Evolutionary conservation across 2,113 vertebrate species (phyloP), one percentile per base, ranked within the genome.

Genomic region (Nothoprocta pentlandii): DNA sequence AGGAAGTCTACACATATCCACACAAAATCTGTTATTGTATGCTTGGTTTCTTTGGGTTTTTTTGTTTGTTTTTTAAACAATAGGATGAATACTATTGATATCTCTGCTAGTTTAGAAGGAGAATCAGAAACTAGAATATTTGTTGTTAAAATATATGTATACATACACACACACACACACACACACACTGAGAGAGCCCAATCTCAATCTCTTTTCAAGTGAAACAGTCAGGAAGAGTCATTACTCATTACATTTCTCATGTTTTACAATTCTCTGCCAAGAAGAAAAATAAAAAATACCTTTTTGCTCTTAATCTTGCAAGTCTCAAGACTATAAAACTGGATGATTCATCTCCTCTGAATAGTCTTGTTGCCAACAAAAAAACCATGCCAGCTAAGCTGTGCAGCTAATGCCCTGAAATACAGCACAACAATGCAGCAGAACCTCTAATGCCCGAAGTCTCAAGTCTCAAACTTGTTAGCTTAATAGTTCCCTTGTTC

Each of bases 251-350:
- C 3, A 34, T 53, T 86, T 59, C 53, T 80, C n/a, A 46, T 30
- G 21, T 22, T 62, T 49, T 87, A 81, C 32, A 74, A 13, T 87
- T 93, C 56, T 73, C 44, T 42, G 46, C 41, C 2, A 61, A 42
- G 11, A 44, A 46, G 36, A 39, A 34, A n/a, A 58, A 67, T 82
- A 93, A 63, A 34, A 81, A 87, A 12, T 8, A 69, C 11, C 42
- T 34, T 85, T 69, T 71, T 22, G 80, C 56, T 91, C 74, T 79
- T 97, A 32, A 87, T 56, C 81, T 90, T 94, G 44, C 59, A 77
- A 80, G 9, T 25, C 73, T 15, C 41, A 85, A 74, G 81, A 76
- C 42, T 61, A 75, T 90, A 83, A 95, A 79, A 80, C 6, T 64
- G 21, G 16, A 80, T 86, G 47, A 94, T 75, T 92, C 70, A 74